Evolutionary conservation across 2,113 vertebrate species (phyloP).

Genomic region (Triplophysa tibetana): DNA sequence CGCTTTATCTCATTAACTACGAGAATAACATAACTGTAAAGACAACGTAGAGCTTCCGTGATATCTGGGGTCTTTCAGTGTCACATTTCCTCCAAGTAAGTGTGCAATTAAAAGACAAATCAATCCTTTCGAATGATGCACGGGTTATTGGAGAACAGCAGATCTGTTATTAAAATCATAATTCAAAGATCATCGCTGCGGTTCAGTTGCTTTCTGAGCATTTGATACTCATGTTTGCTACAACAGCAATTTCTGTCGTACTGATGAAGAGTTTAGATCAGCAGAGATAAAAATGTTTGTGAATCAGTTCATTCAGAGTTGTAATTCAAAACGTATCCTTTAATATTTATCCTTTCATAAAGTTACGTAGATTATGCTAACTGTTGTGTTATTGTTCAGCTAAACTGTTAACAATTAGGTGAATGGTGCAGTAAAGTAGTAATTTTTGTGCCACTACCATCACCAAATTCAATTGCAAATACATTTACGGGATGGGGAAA

Average conservation of each 20-base stretch:
- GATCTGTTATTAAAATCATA: slow-evolving; percentile 36
- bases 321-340: no score
- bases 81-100: neutral
- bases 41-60: neutral
- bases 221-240: neutral
- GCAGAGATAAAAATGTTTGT: neutral
- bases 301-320: neutral
- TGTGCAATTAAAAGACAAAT: slow-evolving; percentile 15
- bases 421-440: no score
- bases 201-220: neutral
- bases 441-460: no score
- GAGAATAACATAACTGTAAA: neutral
- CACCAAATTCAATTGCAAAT: no score
- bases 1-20: slow-evolving; percentile 9
- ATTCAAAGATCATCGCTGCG: slow-evolving; percentile 12
- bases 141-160: neutral
- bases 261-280: neutral
- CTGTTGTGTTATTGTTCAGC: no score
- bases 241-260: neutral
- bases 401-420: no score
- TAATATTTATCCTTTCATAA: neutral
- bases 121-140: slow-evolving; percentile 2
- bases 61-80: neutral
- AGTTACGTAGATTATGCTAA: no score
- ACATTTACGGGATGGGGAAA: no score